Conservation (phyloP, 2,888 invertebrate species). For the Pharmacophagus antenor region DNA sequence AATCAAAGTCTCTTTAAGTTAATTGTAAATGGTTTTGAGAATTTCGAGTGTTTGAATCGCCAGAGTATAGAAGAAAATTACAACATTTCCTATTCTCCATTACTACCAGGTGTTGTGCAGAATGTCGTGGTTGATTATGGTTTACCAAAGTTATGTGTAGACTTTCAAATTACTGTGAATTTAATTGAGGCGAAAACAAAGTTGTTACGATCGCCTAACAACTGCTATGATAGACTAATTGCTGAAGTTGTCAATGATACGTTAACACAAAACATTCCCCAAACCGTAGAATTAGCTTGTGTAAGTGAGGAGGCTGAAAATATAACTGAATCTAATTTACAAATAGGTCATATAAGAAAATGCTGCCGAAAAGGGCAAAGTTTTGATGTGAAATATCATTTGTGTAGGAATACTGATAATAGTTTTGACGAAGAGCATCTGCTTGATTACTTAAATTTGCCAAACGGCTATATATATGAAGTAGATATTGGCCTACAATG, state of each 20-base stretch:
- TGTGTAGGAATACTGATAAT: slow-evolving; percentile 47
- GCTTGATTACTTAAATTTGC: slow-evolving; percentile 43
- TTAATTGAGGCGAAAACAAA: slow-evolving; percentile 42
- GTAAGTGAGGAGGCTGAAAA: slow-evolving; percentile 44
- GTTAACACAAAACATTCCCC: slow-evolving; percentile 52
- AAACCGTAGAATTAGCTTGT: slow-evolving; percentile 58
- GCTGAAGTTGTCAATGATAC: slow-evolving; percentile 55
- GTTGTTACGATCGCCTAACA: slow-evolving; percentile 36
- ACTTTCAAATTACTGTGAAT: slow-evolving; percentile 41
- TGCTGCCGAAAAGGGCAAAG: slow-evolving; percentile 64
- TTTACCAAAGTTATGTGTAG: slow-evolving; percentile 53
- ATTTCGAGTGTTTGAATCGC: slow-evolving; percentile 56
- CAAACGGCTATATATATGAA: slow-evolving; percentile 52
- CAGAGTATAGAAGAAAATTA: slow-evolving; percentile 43
- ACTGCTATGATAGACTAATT: slow-evolving; percentile 61
- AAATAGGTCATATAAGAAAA: slow-evolving; percentile 57
- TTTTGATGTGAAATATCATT: slow-evolving; percentile 58
- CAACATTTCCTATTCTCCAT: slow-evolving; percentile 48
- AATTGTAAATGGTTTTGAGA: slow-evolving; percentile 34
- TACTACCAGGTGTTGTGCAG: slow-evolving; percentile 48
- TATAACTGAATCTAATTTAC: slow-evolving; percentile 38
- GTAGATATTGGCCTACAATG: slow-evolving; percentile 57
- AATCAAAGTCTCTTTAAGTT: slow-evolving; percentile 58
- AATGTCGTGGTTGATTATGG: slow-evolving; percentile 49
- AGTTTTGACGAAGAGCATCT: slow-evolving; percentile 49